Base-by-base conservation (phyloP, 2,797 vertebrate species). In the Falco novaeseelandiae region DNA sequence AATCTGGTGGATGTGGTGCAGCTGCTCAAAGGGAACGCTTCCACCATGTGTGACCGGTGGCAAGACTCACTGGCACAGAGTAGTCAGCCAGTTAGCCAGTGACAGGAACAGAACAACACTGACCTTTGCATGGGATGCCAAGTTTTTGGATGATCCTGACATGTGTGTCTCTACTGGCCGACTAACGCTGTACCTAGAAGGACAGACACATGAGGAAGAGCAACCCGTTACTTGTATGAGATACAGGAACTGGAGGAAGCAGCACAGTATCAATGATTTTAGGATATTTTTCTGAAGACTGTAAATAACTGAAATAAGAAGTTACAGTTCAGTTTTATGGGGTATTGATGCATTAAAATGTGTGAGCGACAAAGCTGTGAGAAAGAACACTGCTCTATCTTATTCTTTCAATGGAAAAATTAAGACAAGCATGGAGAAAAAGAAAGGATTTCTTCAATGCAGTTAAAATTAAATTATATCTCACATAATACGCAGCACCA, bases 141-240 rank as follows among this genome's bases (percentile, higher is more conserved):
- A 97, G 82, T 93, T 99, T 97, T 99, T 99, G 78, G 99, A 98
- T 65, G 99, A 97, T 89, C 98, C 99, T 3, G 99, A 98, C 97
- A 99, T 98, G 61, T 99, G 99, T 12, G 99, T 99, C 97, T 99
- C 99, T 62, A 99, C 99, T 4, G 99, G 98, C 15, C 99, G 99
- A 89, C 98, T 99, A 63, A 98, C 95, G 7, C 99, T 99, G 97
- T 99, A 99, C 99, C 99, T 99, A 74, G 69, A 61, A 70, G 85
- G 57, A 51, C 61, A 38, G 92, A 83, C 16, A 89, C 63, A 81
- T 3, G 8, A 46, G 16, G 40, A 57, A 58, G 17, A 69, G 20
- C 48, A 83, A 23, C 34, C 40, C 22, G 32, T 27, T 44, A 58
- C 51, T 58, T 46, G 71, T 19, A 12, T 2, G 14, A 26, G 40